phyloP scores from a whole-genome alignment of 2,888 invertebrate species.

The Hypolimnas misippus region DNA sequence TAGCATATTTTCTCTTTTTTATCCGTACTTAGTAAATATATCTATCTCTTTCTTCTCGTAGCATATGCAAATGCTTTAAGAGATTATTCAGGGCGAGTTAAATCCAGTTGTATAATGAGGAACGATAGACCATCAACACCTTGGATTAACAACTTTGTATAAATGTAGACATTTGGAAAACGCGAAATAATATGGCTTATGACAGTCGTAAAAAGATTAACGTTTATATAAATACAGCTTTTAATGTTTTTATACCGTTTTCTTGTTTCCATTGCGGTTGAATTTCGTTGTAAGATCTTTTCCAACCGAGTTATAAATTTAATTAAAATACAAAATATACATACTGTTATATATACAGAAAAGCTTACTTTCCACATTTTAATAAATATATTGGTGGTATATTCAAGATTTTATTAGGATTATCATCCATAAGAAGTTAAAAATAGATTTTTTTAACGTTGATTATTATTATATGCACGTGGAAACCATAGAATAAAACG shows the following conservation, averaged over 20 bases:
- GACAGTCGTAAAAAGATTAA: not conserved
- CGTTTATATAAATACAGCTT: not conserved
- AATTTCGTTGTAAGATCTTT: too few relatives aligned
- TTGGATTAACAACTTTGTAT: constrained; percentile 44
- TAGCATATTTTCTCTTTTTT: not conserved
- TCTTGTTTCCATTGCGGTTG: too few relatives aligned
- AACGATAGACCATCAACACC: constrained; percentile 51
- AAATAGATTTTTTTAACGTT: too few relatives aligned
- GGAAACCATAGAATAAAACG: too few relatives aligned
- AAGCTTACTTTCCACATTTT: too few relatives aligned
- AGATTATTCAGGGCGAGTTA: constrained; percentile 56
- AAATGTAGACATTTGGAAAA: constrained; percentile 13
- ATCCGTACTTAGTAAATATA: not conserved
- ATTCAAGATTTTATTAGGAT: too few relatives aligned
- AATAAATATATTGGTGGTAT: too few relatives aligned
- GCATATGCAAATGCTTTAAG: constrained; percentile 49
- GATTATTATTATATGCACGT: too few relatives aligned
- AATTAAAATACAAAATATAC: too few relatives aligned
- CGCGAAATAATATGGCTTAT: constrained; percentile 1
- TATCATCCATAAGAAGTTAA: too few relatives aligned
- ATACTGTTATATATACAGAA: too few relatives aligned
- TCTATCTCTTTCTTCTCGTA: not conserved
- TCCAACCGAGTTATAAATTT: too few relatives aligned
- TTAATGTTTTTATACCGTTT: not conserved
- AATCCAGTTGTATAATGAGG: constrained; percentile 68